A percentile compares a stretch with the other conserved stretches of the same genome.
phyloP scores from a whole-genome alignment of 2,113 vertebrate genomes.

The Colaptes auratus region DNA sequence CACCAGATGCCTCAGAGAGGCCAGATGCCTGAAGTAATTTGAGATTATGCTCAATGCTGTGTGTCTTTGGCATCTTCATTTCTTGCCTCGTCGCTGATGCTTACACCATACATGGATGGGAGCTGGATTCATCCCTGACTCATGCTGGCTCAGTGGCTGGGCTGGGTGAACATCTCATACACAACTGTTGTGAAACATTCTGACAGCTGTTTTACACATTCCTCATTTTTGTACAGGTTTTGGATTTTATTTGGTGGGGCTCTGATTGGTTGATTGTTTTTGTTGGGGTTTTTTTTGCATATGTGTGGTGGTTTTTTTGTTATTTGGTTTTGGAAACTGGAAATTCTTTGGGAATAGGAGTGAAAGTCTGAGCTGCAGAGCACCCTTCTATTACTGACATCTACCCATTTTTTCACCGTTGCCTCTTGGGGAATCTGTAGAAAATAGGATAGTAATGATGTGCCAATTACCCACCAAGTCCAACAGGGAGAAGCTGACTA shows the following conservation, averaged over 20 bases:
- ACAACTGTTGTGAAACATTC: not conserved
- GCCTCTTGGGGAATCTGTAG: not conserved
- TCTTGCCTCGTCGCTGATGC: not conserved
- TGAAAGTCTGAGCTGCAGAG: not conserved
- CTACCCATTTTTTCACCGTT: accelerated
- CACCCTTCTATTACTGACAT: not conserved
- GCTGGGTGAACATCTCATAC: not conserved
- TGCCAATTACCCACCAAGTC: not conserved
- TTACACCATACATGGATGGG: not conserved
- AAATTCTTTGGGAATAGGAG: not conserved
- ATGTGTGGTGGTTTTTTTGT: too few relatives aligned
- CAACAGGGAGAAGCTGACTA: not conserved
- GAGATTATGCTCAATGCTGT: not conserved
- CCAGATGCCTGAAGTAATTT: not conserved
- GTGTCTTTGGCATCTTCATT: not conserved
- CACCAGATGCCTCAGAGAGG: not conserved
- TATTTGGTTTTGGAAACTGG: not conserved
- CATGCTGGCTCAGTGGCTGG: not conserved
- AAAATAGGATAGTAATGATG: not conserved
- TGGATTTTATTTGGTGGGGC: not conserved
- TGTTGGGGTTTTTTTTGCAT: not conserved
- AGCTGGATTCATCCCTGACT: not conserved
- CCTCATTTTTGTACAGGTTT: not conserved
- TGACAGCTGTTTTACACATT: not conserved
- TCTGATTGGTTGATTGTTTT: not conserved